phyloP scores from a whole-genome alignment of 1,140 invertebrate genomes.

The Drosophila nasuta region DNA sequence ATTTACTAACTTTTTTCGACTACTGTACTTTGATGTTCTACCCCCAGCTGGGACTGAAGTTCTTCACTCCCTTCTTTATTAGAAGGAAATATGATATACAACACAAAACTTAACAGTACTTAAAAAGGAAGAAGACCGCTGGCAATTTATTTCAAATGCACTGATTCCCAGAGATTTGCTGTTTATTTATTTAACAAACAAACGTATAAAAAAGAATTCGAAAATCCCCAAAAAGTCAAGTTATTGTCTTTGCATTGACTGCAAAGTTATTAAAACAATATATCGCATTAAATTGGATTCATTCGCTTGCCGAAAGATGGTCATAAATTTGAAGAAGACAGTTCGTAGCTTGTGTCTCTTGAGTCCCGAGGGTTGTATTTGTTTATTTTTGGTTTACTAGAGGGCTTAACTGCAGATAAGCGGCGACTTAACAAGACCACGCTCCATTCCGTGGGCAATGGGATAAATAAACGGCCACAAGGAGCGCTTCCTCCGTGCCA shows the following conservation, averaged over 20 bases:
- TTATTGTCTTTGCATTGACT: conserved; percentile 2
- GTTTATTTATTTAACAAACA: conserved; percentile 26
- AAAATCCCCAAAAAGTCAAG: conserved; percentile 21
- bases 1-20: background rate
- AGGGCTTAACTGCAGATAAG: conserved; percentile 70
- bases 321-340: conserved; percentile 62
- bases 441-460: conserved; percentile 36
- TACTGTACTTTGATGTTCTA: background rate
- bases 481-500: conserved; percentile 3
- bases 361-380: conserved; percentile 63
- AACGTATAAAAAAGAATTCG: conserved; percentile 10
- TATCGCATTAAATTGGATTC: conserved; percentile 19
- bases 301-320: conserved; percentile 7
- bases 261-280: conserved; percentile 38
- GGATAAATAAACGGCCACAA: conserved; percentile 33
- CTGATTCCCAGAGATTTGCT: background rate
- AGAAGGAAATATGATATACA: background rate
- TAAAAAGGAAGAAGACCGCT: background rate
- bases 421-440: conserved; percentile 68
- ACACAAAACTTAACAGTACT: background rate
- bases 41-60: background rate
- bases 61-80: background rate
- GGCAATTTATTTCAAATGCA: conserved; percentile 1
- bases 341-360: background rate
- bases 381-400: conserved; percentile 70